Evolutionary conservation across 2,888 invertebrate species (phyloP).

Genomic region (Ophion obscuratus): DNA sequence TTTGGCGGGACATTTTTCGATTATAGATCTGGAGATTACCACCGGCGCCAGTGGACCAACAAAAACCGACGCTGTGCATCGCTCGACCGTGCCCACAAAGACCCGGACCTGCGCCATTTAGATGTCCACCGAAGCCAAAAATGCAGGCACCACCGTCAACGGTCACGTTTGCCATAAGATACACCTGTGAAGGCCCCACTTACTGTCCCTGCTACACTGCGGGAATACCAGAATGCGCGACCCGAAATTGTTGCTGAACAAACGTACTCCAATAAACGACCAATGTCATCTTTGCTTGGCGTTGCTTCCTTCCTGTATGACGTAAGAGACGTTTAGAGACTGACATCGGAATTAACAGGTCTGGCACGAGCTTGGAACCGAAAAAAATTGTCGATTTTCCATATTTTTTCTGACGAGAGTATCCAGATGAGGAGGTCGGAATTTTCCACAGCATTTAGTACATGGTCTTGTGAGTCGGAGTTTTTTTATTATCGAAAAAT

Average conservation of each 20-base stretch:
- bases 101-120: constrained; percentile 46
- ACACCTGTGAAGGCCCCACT: constrained; percentile 70
- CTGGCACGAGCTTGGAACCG: no score
- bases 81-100: constrained; percentile 66
- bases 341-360: not conserved
- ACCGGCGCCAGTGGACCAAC: constrained; percentile 58
- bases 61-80: constrained; percentile 70
- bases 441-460: no score
- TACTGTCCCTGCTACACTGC: constrained; percentile 73
- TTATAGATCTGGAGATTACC: constrained; percentile 68
- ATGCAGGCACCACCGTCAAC: constrained; percentile 70
- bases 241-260: constrained; percentile 38
- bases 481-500: no score
- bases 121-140: constrained; percentile 63
- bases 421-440: no score
- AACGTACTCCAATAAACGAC: not conserved
- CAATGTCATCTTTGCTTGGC: not conserved
- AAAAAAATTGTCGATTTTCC: no score
- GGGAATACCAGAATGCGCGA: constrained; percentile 57
- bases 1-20: not conserved
- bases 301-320: not conserved
- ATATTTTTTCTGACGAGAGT: no score
- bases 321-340: not conserved
- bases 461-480: no score
- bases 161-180: constrained; percentile 72